Conservation (phyloP, 2,113 vertebrate species). For the Dipodomys ordii region DNA sequence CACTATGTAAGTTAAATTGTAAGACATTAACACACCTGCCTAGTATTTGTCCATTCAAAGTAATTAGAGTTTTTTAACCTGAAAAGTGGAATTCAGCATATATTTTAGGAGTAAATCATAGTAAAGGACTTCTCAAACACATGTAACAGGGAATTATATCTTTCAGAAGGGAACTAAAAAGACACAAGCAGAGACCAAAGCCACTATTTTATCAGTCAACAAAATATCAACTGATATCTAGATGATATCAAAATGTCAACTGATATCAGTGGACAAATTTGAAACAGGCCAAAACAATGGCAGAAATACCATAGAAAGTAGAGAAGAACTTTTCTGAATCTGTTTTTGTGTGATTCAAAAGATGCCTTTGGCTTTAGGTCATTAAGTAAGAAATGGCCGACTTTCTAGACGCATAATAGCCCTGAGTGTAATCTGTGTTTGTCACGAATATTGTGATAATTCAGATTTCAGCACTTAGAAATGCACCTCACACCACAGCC, state of each 20-base stretch:
- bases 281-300: background rate
- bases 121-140: background rate
- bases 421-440: background rate
- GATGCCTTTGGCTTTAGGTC: background rate
- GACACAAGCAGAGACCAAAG: background rate
- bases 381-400: background rate
- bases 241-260: background rate
- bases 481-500: background rate
- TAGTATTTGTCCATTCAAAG: background rate
- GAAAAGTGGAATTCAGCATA: background rate
- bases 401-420: background rate
- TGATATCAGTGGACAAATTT: background rate
- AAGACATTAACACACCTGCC: background rate
- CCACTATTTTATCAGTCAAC: background rate
- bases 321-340: background rate
- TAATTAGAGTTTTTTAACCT: no score
- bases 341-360: background rate
- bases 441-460: background rate
- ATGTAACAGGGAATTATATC: background rate
- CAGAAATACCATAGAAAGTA: background rate
- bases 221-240: background rate
- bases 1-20: background rate
- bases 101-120: background rate
- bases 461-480: conserved; percentile 1
- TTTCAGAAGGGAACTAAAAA: background rate